Conservation (phyloP, 2,888 invertebrate species). For the Archips xylosteana region DNA sequence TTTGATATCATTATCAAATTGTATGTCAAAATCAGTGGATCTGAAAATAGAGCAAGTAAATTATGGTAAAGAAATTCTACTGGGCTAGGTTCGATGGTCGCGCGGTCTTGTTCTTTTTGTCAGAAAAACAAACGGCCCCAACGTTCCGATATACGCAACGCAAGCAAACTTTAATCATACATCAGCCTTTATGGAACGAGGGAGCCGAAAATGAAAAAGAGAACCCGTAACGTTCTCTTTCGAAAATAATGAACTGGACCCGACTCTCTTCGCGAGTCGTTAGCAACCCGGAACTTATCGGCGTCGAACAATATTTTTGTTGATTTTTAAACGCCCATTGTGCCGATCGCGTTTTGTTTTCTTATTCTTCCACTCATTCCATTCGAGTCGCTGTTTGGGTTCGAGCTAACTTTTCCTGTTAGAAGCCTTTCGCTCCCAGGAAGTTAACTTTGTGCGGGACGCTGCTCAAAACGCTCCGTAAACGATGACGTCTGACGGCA, state of each 20-base stretch:
- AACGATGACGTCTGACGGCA: constrained; percentile 28
- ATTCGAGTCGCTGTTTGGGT: constrained; percentile 32
- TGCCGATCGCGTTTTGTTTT: constrained; percentile 56
- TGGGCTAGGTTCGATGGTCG: background rate
- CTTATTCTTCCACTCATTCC: constrained; percentile 37
- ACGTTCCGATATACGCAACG: constrained; percentile 46
- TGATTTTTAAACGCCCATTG: constrained; percentile 73
- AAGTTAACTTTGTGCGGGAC: constrained; percentile 24
- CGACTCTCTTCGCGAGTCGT: constrained; percentile 73
- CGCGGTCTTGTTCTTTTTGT: constrained; percentile 11
- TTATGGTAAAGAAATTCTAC: constrained; percentile 28
- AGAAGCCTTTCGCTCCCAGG: constrained; percentile 28
- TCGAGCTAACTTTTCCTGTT: constrained; percentile 34
- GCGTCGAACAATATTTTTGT: constrained; percentile 62
- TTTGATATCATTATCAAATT: too few species aligned
- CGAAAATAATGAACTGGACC: constrained; percentile 78
- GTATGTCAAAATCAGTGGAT: background rate
- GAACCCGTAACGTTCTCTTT: constrained; percentile 64
- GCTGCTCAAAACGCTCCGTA: constrained; percentile 28
- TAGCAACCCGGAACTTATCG: constrained; percentile 64
- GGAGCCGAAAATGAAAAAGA: constrained; percentile 63
- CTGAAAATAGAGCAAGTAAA: background rate
- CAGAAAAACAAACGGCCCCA: constrained; percentile 38
- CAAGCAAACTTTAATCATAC: constrained; percentile 69
- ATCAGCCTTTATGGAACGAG: constrained; percentile 64